These are phyloP conservation scores for Drosophila auraria DNA, from an alignment of 1,140 invertebrate genomes.

Conservation along the genomic window DNA sequence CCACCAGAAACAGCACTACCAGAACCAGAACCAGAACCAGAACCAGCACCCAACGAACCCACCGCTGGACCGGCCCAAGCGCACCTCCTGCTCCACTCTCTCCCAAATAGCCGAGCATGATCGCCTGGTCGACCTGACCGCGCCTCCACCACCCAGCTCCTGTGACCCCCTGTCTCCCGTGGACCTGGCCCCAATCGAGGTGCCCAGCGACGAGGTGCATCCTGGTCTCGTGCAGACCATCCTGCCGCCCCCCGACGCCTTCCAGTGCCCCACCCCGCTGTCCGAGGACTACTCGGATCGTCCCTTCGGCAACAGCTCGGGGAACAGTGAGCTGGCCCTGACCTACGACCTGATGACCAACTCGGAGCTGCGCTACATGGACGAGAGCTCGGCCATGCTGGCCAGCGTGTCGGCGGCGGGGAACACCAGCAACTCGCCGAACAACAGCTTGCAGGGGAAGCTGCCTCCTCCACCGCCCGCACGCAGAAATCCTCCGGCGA, in stretches of 20 bases:
- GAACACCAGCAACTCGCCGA: constrained; percentile 87
- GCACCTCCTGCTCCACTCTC: constrained; percentile 81
- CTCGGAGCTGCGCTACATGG: constrained; percentile 94
- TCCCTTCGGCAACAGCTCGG: constrained; percentile 84
- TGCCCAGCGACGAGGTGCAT: constrained; percentile 86
- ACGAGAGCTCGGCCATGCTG: constrained; percentile 94
- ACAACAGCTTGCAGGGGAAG: constrained; percentile 19
- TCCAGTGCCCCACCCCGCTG: constrained; percentile 88
- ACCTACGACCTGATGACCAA: constrained; percentile 91
- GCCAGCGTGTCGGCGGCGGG: constrained; percentile 90
- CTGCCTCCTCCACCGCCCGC: constrained; percentile 74
- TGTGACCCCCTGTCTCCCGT: constrained; percentile 83
- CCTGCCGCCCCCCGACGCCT: constrained; percentile 91
- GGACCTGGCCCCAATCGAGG: constrained; percentile 83
- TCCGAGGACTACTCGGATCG: constrained; percentile 87
- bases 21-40: constrained; percentile 5
- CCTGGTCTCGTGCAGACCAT: constrained; percentile 88
- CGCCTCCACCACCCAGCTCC: constrained; percentile 14
- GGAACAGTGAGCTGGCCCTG: constrained; percentile 84
- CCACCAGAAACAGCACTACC: constrained; percentile 31
- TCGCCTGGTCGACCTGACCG: constrained; percentile 81
- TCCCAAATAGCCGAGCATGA: constrained; percentile 83
- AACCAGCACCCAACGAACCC: constrained; percentile 36
- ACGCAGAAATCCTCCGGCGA: constrained; percentile 57
- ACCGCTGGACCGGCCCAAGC: constrained; percentile 68